phyloP scores from a whole-genome alignment of 1,140 invertebrate species.

The Cydia fagiglandana region DNA sequence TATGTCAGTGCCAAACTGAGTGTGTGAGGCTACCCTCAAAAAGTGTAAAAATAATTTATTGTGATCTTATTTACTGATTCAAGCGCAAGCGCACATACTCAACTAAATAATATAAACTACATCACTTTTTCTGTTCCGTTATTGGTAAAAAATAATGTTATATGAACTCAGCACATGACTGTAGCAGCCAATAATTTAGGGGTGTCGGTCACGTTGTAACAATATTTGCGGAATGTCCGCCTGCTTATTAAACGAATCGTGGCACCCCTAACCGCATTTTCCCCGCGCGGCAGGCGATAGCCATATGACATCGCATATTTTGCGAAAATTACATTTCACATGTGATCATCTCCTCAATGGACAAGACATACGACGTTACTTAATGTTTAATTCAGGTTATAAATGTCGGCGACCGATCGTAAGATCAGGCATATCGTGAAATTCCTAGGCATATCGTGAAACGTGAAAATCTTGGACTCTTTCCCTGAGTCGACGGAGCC shows the following conservation, averaged over 20 bases:
- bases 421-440: too few species aligned
- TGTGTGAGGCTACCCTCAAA: too few species aligned
- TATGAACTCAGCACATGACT: constrained; percentile 41
- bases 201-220: constrained; percentile 39
- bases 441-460: too few species aligned
- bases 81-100: background rate
- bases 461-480: too few species aligned
- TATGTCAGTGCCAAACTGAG: too few species aligned
- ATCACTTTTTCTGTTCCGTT: constrained; percentile 40
- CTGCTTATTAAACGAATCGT: constrained; percentile 34
- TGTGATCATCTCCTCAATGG: too few species aligned
- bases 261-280: background rate
- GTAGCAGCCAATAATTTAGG: constrained; percentile 36
- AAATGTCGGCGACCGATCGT: too few species aligned
- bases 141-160: constrained; percentile 34
- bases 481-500: too few species aligned
- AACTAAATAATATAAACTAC: background rate
- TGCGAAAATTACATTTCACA: background rate
- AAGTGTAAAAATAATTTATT: too few species aligned
- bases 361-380: too few species aligned
- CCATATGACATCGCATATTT: background rate
- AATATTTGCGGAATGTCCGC: constrained; percentile 44
- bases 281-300: background rate
- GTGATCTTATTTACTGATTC: background rate
- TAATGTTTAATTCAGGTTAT: too few species aligned